Base-by-base conservation (phyloP, 2,113 vertebrate genomes). In the pig (Sus scrofa) region DNA sequence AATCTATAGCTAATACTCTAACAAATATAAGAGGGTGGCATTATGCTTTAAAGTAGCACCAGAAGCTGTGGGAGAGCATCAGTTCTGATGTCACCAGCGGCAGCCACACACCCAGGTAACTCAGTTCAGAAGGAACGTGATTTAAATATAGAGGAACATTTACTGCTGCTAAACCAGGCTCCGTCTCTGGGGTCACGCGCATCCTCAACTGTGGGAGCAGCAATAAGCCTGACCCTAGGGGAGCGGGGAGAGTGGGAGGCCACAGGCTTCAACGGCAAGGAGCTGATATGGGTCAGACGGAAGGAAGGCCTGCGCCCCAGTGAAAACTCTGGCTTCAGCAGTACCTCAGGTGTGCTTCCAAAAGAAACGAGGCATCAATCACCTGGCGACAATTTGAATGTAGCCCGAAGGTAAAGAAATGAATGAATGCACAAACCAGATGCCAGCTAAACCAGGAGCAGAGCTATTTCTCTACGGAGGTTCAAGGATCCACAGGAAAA, bases 121-220 rank as follows among this genome's bases (percentile, higher is more conserved):
- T 75, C 19, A 0, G 65, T 52, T 96, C 75, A 19, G 27, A 96
- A 74, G 84, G 92, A 84, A 85, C 94, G 60, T 2, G 67, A 91
- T 94, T 96, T 95, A 92, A 96, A 97, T 95, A 93, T 74, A 96
- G 96, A 86, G 2, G 82, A 86, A 83, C 20, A 67, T 24, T 50
- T 4, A 24, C 86, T n/a, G 77, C 67, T 18, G 74, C 89, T 75
- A 63, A 84, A 11, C 44, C 65, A 56, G 88, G 91, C 24, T 13
- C 63, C 15, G 0, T 52, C 81, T 79, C 56, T 4, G 16, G 65
- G 24, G 11, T 65, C n/a, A 7, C 0, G 39, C 54, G 24, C 44
- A 26, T 68, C 78, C 68, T 85, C 24, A 0, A 1, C 30, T 26
- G 30, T 1, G 7, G 20, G 65, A 77, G 65, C 13, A 18, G 60